A percentile compares a stretch with the other conserved stretches of the same genome.
phyloP scores from a whole-genome alignment of 1,140 invertebrate genomes.

The Drosophila nasuta region DNA sequence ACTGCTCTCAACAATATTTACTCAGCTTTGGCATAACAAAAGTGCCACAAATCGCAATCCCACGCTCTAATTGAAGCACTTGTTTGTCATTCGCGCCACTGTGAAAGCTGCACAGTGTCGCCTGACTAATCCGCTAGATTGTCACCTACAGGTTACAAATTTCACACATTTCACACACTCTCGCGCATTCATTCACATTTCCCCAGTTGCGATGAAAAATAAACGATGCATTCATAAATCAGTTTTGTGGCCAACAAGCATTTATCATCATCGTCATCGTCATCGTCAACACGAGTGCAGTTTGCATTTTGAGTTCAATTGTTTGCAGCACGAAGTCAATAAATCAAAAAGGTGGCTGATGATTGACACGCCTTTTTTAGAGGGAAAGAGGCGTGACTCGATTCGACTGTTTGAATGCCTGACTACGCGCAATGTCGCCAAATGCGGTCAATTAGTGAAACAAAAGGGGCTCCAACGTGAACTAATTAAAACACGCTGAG shows the following conservation, averaged over 20 bases:
- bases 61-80: constrained; percentile 38
- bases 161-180: constrained; percentile 20
- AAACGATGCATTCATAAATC: constrained; percentile 38
- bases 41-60: not conserved
- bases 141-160: constrained; percentile 17
- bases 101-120: not conserved
- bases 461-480: constrained; percentile 45
- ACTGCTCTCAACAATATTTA: constrained; percentile 38
- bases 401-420: not conserved
- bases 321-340: constrained; percentile 56
- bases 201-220: constrained; percentile 4
- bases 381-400: constrained; percentile 10
- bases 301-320: constrained; percentile 14
- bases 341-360: constrained; percentile 59
- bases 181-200: not conserved
- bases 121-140: constrained; percentile 50
- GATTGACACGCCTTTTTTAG: constrained; percentile 49
- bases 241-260: constrained; percentile 6
- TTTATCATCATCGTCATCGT: constrained; percentile 7
- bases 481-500: constrained; percentile 80
- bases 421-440: constrained; percentile 23
- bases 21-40: constrained; percentile 20
- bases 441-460: constrained; percentile 76
- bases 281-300: constrained; percentile 38
- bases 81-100: constrained; percentile 15